Evolutionary conservation across 2,888 invertebrate genomes (phyloP).

Genomic region (Blastobasis lacticolella): DNA sequence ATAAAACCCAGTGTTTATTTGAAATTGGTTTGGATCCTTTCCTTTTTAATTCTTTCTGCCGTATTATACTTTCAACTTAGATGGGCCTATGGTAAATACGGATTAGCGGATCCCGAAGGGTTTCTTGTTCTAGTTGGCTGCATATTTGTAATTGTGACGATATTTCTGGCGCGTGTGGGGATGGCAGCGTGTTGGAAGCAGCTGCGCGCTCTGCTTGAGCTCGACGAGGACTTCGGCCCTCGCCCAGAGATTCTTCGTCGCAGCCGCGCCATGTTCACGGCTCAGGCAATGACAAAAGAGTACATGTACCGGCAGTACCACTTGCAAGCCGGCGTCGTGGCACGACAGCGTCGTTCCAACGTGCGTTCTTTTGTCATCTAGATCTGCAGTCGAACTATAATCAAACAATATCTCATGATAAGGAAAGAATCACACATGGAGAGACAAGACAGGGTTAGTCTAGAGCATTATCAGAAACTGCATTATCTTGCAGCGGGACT

Average conservation of each 20-base stretch:
- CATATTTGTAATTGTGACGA: constrained; percentile 9
- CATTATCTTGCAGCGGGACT: no score
- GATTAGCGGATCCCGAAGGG: constrained; percentile 13
- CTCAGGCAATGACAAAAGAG: constrained; percentile 68
- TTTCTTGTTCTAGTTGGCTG: constrained; percentile 12
- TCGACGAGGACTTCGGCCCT: constrained; percentile 54
- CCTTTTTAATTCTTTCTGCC: constrained; percentile 27
- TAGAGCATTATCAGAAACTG: no score
- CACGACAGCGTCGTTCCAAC: constrained; percentile 42
- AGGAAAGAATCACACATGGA: no score
- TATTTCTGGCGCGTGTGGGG: constrained; percentile 20
- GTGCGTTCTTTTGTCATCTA: neutral
- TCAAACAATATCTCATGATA: no score
- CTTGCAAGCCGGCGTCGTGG: constrained; percentile 50
- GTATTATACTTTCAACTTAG: constrained; percentile 27
- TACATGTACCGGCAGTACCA: constrained; percentile 66
- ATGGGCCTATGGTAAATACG: neutral
- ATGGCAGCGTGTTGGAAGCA: constrained; percentile 26
- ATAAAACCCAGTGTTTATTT: constrained; percentile 41
- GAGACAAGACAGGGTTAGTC: no score
- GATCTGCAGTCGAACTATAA: no score
- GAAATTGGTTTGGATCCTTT: constrained; percentile 39
- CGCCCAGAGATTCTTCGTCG: constrained; percentile 40
- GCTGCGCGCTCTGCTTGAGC: constrained; percentile 19
- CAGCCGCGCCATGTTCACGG: constrained; percentile 62